These are phyloP conservation scores for Drosophila cracens DNA, from an alignment of 2,888 invertebrate genomes.

Conservation along the genomic window DNA sequence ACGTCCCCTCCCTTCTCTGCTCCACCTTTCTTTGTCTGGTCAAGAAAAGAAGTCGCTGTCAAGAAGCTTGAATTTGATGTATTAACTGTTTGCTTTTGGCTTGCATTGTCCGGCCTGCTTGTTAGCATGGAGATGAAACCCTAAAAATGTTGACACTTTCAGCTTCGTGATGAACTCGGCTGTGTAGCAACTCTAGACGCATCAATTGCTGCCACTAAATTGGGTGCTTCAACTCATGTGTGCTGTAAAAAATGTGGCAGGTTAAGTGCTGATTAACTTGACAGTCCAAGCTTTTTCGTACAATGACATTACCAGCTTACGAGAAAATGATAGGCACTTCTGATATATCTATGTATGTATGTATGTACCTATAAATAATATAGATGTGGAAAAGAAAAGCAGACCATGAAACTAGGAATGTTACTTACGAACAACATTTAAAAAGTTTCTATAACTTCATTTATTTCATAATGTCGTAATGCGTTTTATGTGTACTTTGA, in stretches of 20 bases:
- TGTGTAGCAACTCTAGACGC: conserved; percentile 19
- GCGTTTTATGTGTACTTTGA: conserved; percentile 12
- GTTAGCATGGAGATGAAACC: conserved; percentile 1
- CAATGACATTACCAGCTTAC: conserved; percentile 51
- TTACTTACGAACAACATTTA: not conserved
- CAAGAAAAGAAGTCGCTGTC: conserved; percentile 55
- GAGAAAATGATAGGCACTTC: conserved; percentile 17
- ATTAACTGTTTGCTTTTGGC: conserved; percentile 64
- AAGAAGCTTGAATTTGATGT: conserved; percentile 73
- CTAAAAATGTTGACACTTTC: conserved; percentile 1
- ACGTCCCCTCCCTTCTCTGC: conserved; percentile 9
- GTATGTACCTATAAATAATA: conserved; percentile 5
- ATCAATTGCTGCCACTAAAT: conserved; percentile 37
- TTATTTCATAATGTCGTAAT: conserved; percentile 16
- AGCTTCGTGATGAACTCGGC: not conserved
- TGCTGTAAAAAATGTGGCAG: conserved; percentile 18
- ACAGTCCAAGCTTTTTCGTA: conserved; percentile 47
- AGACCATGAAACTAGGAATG: not conserved
- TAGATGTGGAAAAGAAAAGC: not conserved
- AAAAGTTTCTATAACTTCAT: not conserved
- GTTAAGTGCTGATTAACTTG: conserved; percentile 59
- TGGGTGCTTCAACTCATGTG: conserved; percentile 14
- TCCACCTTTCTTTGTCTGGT: not conserved
- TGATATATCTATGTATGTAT: not conserved
- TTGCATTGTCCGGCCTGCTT: conserved; percentile 34